These are phyloP conservation scores for Magallana angulata DNA, from an alignment of 1,140 invertebrate species.

Conservation along the genomic window DNA sequence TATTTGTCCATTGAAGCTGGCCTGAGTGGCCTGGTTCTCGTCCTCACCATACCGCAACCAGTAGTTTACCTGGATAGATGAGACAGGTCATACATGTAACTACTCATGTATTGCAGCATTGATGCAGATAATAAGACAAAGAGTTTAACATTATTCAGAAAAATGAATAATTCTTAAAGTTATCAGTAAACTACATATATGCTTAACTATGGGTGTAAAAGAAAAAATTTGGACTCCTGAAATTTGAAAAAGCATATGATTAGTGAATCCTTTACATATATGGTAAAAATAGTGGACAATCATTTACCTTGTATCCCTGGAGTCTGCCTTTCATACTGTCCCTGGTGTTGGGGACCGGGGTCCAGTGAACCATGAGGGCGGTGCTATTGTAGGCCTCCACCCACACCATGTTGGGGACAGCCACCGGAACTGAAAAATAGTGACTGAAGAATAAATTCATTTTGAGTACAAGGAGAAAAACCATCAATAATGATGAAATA, in stretches of 20 bases:
- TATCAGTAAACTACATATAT: no score
- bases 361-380: slow-evolving; percentile 94
- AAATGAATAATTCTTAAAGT: no score
- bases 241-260: no score
- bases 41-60: slow-evolving; percentile 61
- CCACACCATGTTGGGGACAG: slow-evolving; percentile 89
- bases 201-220: no score
- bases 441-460: background rate
- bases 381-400: slow-evolving; percentile 93
- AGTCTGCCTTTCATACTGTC: slow-evolving; percentile 93
- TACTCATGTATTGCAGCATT: background rate
- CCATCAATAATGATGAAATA: no score
- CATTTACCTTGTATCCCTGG: slow-evolving; percentile 83
- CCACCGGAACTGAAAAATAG: slow-evolving; percentile 87
- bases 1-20: slow-evolving; percentile 57
- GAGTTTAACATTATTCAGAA: no score
- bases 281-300: no score
- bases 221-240: no score
- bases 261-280: no score
- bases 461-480: no score
- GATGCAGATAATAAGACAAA: background rate
- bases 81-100: background rate
- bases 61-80: slow-evolving; percentile 70
- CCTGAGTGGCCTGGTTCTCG: slow-evolving; percentile 57
- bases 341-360: slow-evolving; percentile 90